Evolutionary conservation across 2,888 invertebrate species (phyloP), one percentile per base, ranked within the genome.

Genomic region (Drosophila formosana): DNA sequence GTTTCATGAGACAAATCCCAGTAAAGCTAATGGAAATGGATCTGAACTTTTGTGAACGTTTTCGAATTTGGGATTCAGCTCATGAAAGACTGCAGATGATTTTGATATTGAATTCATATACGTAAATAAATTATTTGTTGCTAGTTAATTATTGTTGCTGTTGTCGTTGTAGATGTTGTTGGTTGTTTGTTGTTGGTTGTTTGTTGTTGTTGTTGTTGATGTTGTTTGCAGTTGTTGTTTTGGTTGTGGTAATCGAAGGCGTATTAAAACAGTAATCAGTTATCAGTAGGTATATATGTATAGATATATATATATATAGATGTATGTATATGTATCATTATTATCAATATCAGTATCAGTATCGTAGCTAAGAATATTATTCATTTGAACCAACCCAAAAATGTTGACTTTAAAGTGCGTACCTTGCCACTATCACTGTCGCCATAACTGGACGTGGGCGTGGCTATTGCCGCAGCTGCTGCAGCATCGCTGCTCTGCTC

Each of bases 311-410:
- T 18, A 18, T 18, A 72, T 74, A 74, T 49, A 63, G 60, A 51
- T 80, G 58, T 65, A 63, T 73, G 64, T 70, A 60, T 72, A 62
- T 77, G 72, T 75, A 75, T 78, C 66, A 64, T 72, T 73, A 75
- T 74, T 78, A 88, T 83, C 64, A 68, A 60, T 74, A 71, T 72
- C 76, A 66, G 66, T 79, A 75, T 71, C 78, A 66, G 65, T 80
- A 81, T 75, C 72, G 47, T 78, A 70, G 57, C 65, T 74, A 73
- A 65, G 52, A 65, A 55, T 71, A 63, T 82, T 82, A 83, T 84
- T 85, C 82, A 92, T 92, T 91, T 92, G 92, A 90, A 93, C 92
- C 92, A 92, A 91, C 92, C 92, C 90, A 92, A 90, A 76, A 93
- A 90, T 88, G 92, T 90, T 84, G 93, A 91, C 90, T 92, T 91